phyloP scores from a whole-genome alignment of 1,140 invertebrate species.

The Helicorthomorpha holstii region DNA sequence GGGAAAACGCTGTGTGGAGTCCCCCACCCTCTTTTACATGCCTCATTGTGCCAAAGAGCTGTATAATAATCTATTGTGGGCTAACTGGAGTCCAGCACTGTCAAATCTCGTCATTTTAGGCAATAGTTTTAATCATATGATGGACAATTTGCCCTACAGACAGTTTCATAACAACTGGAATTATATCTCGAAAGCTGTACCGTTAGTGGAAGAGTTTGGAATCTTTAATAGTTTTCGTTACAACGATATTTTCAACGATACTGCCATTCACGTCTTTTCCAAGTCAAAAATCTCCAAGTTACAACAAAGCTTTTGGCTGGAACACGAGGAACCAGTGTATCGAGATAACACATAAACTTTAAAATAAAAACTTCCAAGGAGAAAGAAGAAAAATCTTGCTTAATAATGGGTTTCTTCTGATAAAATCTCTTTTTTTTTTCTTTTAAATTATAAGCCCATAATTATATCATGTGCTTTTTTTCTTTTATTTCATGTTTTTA shows the following conservation, averaged over 20 bases:
- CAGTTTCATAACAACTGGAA: slow-evolving; percentile 26
- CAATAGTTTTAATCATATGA: slow-evolving; percentile 39
- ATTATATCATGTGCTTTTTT: no score
- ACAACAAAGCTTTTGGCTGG: slow-evolving; percentile 35
- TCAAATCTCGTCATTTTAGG: slow-evolving; percentile 48
- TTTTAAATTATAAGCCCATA: no score
- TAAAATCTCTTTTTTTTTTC: no score
- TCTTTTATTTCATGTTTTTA: no score
- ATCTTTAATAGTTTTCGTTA: slow-evolving; percentile 47
- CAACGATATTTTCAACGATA: slow-evolving; percentile 51
- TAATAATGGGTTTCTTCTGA: no score
- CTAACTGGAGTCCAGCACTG: slow-evolving; percentile 48
- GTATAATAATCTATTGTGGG: slow-evolving; percentile 63
- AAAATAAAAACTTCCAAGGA: no score
- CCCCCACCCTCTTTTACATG: slow-evolving; percentile 46
- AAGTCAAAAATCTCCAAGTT: slow-evolving; percentile 27
- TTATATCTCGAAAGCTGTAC: slow-evolving; percentile 38
- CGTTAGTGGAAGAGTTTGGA: slow-evolving; percentile 37
- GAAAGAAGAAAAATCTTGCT: no score
- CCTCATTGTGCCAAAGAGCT: slow-evolving; percentile 67
- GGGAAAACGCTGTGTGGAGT: slow-evolving; percentile 41
- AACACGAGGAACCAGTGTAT: slow-evolving; percentile 34
- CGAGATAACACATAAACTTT: no score
- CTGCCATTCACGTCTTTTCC: slow-evolving; percentile 41
- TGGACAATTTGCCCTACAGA: slow-evolving; percentile 30